These are phyloP conservation scores for Volucella bombylans DNA, from an alignment of 2,888 invertebrate genomes.

Conservation along the genomic window DNA sequence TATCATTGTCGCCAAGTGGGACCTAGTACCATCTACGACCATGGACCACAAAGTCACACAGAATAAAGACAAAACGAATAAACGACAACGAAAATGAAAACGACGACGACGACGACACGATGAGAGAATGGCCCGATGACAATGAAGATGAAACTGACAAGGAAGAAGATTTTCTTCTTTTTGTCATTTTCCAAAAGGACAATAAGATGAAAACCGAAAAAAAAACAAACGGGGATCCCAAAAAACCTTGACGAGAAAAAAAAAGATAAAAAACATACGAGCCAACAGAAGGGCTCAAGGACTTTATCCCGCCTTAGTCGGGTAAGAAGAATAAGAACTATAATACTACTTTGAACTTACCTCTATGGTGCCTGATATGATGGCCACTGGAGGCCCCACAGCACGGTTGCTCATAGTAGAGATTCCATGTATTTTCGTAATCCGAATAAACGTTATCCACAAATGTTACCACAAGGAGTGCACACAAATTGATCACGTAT, in stretches of 20 bases:
- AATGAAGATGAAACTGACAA: constrained; percentile 15
- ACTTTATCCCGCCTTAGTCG: constrained; percentile 8
- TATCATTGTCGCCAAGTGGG: constrained; percentile 73
- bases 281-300: constrained; percentile 35
- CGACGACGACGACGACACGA: background rate
- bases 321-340: background rate
- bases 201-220: constrained; percentile 42
- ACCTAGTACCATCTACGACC: constrained; percentile 67
- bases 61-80: constrained; percentile 44
- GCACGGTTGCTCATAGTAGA: constrained; percentile 90
- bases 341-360: constrained; percentile 83
- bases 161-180: constrained; percentile 21
- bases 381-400: constrained; percentile 85
- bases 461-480: constrained; percentile 77
- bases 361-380: constrained; percentile 89
- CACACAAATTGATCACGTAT: constrained; percentile 74
- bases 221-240: background rate
- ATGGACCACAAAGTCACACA: constrained; percentile 61
- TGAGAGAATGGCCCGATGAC: background rate
- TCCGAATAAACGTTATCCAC: constrained; percentile 83
- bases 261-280: background rate
- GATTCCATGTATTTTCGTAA: constrained; percentile 87
- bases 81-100: background rate
- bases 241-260: constrained; percentile 45
- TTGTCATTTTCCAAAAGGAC: constrained; percentile 34